Evolutionary conservation across 1,140 invertebrate genomes (phyloP), one percentile per base, ranked within the genome.

Genomic region (Cotesia vestalis): DNA sequence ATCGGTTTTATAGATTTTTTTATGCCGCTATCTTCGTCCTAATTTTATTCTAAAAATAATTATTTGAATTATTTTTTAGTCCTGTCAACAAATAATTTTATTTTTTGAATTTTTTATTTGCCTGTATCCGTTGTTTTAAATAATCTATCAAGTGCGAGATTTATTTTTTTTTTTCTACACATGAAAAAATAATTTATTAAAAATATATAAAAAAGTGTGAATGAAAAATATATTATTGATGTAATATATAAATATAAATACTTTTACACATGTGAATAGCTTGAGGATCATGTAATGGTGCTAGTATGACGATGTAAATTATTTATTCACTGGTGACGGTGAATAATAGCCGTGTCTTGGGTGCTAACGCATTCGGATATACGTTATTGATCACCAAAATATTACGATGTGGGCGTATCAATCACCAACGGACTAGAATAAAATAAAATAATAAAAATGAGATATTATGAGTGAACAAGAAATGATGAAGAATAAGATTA

Each of bases 341-440:
- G 80, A 81, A 80, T 81, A 80, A 81, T 81, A 76, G 68, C 78
- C 72, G 75, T 34, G 75, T 76, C 78, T 80, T 78, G 73, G 73
- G 71, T 70, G 75, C 75, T 78, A 80, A 80, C 72, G 77, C 78
- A 79, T 73, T 74, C 74, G 61, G 38, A 70, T 46, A 63, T 72
- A 72, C 73, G 79, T 81, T 81, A 81, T 81, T 81, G 80, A 81
- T 81, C 80, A 81, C 79, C 79, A 76, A 81, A 81, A 81, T 80
- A 81, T 81, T 79, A 81, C 80, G 78, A 81, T 46, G 80, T 81
- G 78, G 79, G 80, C 79, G 80, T 80, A 81, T 81, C 79, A 78
- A 81, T 81, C 80, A 81, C 73, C 75, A 74, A 75, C 77, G 76
- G 74, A 77, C 71, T 72, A 69, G 61, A 66, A 73, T 60, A 66